A percentile compares a stretch with the other conserved stretches of the same genome.
Evolutionary conservation across 2,113 vertebrate species (phyloP).

Genomic region (Phycodurus eques): DNA sequence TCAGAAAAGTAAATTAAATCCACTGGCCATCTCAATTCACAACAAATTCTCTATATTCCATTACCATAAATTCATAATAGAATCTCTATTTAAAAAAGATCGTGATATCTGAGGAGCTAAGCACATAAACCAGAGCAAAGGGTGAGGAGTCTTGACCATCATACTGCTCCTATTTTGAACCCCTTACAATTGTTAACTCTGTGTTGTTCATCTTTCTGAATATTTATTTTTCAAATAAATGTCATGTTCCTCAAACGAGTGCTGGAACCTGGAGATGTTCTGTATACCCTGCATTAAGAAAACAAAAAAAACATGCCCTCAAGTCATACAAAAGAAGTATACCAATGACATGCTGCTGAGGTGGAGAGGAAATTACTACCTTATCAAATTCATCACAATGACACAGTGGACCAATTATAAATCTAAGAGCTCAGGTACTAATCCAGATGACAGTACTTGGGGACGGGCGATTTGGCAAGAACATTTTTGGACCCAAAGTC

Average conservation of each 20-base stretch:
- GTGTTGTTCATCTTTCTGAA: constrained; percentile 12
- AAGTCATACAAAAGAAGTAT: constrained; percentile 17
- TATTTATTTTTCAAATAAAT: constrained; percentile 33
- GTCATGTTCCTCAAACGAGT: constrained; percentile 28
- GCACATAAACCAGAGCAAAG: constrained; percentile 25
- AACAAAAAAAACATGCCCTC: constrained; percentile 14
- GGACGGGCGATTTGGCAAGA: constrained; percentile 58
- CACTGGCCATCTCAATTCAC: constrained; percentile 17
- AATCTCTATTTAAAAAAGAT: constrained; percentile 15
- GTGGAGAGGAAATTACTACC: not conserved
- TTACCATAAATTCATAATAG: constrained; percentile 29
- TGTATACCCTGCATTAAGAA: not conserved
- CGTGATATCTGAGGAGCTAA: constrained; percentile 4
- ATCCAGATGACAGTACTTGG: constrained; percentile 54
- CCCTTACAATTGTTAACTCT: constrained; percentile 15
- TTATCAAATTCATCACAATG: constrained; percentile 22
- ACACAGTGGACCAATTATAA: constrained; percentile 62
- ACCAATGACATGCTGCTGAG: constrained; percentile 11
- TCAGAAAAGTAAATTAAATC: constrained; percentile 15
- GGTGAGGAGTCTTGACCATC: constrained; percentile 9
- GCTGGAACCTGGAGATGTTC: not conserved
- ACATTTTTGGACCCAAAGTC: constrained; percentile 51
- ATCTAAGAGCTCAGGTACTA: constrained; percentile 60
- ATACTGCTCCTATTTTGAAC: constrained; percentile 17
- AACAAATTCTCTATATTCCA: constrained; percentile 14